Conservation (phyloP, 2,797 vertebrate species). For the Sarcoramphus papa region DNA sequence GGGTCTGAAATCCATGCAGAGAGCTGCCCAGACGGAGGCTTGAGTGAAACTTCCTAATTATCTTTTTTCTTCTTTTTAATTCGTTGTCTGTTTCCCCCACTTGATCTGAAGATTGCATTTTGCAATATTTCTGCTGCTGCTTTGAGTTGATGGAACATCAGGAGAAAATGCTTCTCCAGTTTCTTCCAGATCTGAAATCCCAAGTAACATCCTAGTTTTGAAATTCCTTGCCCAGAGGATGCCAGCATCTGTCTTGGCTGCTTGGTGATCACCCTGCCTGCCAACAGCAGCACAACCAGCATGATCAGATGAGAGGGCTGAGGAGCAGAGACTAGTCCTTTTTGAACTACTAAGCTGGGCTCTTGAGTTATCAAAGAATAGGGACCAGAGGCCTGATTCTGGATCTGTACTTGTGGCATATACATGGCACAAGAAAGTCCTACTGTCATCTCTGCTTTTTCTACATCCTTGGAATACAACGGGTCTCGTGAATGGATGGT, state of each 20-base stretch:
- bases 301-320: background rate
- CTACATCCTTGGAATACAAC: background rate
- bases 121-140: background rate
- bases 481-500: background rate
- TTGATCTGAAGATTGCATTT: background rate
- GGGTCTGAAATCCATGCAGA: background rate
- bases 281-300: background rate
- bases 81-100: background rate
- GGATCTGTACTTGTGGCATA: background rate
- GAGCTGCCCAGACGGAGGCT: background rate
- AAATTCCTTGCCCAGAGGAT: background rate
- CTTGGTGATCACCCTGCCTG: background rate
- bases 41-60: background rate
- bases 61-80: background rate
- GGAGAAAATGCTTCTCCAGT: background rate
- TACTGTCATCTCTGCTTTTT: background rate
- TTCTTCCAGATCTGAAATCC: background rate
- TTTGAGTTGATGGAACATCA: background rate
- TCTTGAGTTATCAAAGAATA: background rate
- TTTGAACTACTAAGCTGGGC: background rate
- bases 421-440: background rate
- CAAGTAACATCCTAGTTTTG: background rate
- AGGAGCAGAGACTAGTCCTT: background rate
- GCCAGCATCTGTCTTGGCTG: background rate
- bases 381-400: background rate